Conservation (phyloP, 2,888 invertebrate genomes). For the Rotaria magnacalcarata region DNA sequence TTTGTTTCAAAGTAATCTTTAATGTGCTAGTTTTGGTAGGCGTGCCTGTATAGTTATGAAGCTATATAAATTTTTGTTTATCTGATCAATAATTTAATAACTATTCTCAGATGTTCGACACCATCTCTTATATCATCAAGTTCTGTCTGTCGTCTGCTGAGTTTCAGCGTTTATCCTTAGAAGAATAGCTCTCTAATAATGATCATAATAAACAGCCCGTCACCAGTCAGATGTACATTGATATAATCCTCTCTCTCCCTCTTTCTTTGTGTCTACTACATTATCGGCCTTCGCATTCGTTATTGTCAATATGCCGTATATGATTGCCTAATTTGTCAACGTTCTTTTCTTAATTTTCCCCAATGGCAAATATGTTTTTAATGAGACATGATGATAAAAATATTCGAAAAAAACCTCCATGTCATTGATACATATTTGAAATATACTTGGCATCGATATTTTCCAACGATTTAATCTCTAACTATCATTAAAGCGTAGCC, state of each 20-base stretch:
- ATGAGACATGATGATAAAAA: not conserved
- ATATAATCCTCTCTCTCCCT: not conserved
- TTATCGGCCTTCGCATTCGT: not conserved
- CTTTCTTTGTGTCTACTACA: not conserved
- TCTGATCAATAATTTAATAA: not conserved
- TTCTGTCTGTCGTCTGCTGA: not conserved
- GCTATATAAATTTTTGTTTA: not conserved
- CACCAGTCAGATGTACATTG: not conserved
- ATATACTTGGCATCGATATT: not conserved
- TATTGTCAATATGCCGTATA: not conserved
- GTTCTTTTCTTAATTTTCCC: not conserved
- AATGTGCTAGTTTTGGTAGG: no score
- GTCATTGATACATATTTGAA: not conserved
- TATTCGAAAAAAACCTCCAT: not conserved
- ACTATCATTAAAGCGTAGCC: not conserved
- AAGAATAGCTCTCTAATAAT: not conserved
- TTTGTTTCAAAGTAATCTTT: not conserved
- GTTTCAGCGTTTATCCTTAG: not conserved
- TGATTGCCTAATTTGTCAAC: not conserved
- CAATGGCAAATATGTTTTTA: not conserved
- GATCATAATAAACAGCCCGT: not conserved
- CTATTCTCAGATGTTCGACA: constrained; percentile 1
- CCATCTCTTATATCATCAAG: not conserved
- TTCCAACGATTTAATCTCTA: not conserved
- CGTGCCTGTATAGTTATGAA: no score